These are phyloP conservation scores for Halichoerus grypus DNA, from an alignment of 2,113 vertebrate species.

Conservation along the genomic window DNA sequence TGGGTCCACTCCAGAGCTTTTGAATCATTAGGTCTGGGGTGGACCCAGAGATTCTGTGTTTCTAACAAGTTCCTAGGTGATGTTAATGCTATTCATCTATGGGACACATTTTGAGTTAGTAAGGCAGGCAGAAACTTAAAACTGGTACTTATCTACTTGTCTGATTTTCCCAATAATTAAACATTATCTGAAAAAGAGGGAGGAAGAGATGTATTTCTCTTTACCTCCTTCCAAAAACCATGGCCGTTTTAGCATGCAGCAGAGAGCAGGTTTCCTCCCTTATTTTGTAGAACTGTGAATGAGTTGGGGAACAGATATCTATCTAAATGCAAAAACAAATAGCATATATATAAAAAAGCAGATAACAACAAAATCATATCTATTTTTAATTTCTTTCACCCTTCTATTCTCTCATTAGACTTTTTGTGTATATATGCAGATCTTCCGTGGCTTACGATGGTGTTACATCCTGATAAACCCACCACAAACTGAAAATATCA, in stretches of 20 bases:
- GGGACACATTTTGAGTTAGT: not conserved
- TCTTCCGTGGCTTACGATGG: not conserved
- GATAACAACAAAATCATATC: not conserved
- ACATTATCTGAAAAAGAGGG: not conserved
- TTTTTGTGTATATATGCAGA: not conserved
- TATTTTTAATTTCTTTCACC: not conserved
- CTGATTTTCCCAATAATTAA: constrained; percentile 5
- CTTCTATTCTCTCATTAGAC: not conserved
- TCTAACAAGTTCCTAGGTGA: not conserved
- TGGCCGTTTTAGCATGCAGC: not conserved
- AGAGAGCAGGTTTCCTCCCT: not conserved
- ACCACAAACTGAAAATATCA: not conserved
- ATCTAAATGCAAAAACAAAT: not conserved
- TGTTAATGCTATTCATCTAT: not conserved
- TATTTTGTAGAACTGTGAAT: not conserved
- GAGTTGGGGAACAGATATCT: not conserved
- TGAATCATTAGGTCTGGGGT: not conserved
- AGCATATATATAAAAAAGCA: not conserved
- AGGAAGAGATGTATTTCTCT: not conserved
- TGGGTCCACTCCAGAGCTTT: not conserved
- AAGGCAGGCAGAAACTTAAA: not conserved
- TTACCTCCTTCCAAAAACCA: not conserved
- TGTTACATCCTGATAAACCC: not conserved
- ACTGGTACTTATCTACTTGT: not conserved
- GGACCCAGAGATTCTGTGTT: not conserved